Evolutionary conservation across 2,113 vertebrate species (phyloP), one percentile per base, ranked within the genome.

Genomic region (Hemiscyllium ocellatum): DNA sequence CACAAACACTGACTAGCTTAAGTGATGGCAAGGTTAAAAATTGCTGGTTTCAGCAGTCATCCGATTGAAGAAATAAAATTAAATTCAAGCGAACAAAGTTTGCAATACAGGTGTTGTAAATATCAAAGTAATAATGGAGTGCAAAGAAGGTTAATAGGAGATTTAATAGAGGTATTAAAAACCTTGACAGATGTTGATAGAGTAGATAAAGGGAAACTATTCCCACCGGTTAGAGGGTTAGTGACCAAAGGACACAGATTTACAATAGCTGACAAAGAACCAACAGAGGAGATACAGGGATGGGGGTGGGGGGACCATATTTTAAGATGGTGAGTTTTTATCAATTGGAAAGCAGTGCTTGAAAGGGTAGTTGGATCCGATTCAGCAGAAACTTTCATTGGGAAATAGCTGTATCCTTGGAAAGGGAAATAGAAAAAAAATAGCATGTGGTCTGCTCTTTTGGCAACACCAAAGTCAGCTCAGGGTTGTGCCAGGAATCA

Each of bases 141-240:
- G 89, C 56, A 91, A 61, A n/a, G n/a, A 91, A 91, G 89, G 89
- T 91, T 65, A 66, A 91, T 66, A 33, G 61, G 61, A 91, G 56
- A 91, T 91, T 66, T 91, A 66, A 91, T 91, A 66, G 61, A 65
- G 56, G 89, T 91, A 65, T 91, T 91, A 91, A 66, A 89, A 91
- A 37, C 20, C 20, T 20, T 91, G 56, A 37, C 61, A 61, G 89
- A 65, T 33, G 37, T 91, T 91, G 89, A 91, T 91, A 15, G 89
- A 66, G 89, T 66, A n/a, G 89, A 66, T 66, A 2, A 33, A 15
- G 89, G 20, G 33, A 91, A n/a, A 66, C 61, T 91, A 33, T 65
- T 91, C 61, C 89, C 89, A 91, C 56, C 65, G 26, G 89, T 20
- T 20, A 17, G 3, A 33, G 26, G 29, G 29, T 66, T 33, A 17